Conservation (phyloP, 2,888 invertebrate genomes). For the Drosophila cognata region DNA sequence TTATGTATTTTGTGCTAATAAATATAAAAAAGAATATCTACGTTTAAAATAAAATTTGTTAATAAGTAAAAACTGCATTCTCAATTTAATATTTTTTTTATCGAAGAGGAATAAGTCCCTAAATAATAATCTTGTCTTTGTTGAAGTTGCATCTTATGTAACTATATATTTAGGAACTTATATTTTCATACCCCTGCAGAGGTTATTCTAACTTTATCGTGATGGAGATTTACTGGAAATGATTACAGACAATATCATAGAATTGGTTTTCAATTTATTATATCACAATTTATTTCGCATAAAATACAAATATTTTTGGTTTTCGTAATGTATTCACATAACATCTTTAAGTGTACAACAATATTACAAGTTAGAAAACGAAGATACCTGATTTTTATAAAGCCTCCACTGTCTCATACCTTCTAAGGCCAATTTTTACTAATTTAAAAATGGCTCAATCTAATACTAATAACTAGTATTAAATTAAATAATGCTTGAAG, state of each 20-base stretch:
- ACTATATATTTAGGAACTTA: neutral
- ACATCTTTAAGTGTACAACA: conserved; percentile 49
- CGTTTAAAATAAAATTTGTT: conserved; percentile 14
- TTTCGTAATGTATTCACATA: conserved; percentile 21
- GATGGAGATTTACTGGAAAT: neutral
- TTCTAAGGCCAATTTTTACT: neutral
- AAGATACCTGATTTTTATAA: conserved; percentile 22
- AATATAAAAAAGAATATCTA: conserved; percentile 43
- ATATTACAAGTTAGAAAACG: conserved; percentile 19
- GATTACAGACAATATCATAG: neutral
- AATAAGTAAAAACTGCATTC: conserved; percentile 1
- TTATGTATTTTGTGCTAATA: conserved; percentile 69
- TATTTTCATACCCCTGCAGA: neutral
- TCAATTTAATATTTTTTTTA: neutral
- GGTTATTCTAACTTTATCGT: neutral
- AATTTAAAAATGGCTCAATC: neutral
- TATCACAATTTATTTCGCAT: conserved; percentile 54
- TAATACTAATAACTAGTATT: conserved; percentile 1
- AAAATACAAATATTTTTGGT: conserved; percentile 44
- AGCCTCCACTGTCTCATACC: conserved; percentile 20
- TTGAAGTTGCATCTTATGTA: neutral
- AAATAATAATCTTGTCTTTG: neutral
- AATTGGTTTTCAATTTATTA: conserved; percentile 20
- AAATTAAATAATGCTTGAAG: conserved; percentile 34
- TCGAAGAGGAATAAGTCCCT: neutral